Evolutionary conservation across 1,140 invertebrate genomes (phyloP).

Genomic region (Trinorchestia longiramus): DNA sequence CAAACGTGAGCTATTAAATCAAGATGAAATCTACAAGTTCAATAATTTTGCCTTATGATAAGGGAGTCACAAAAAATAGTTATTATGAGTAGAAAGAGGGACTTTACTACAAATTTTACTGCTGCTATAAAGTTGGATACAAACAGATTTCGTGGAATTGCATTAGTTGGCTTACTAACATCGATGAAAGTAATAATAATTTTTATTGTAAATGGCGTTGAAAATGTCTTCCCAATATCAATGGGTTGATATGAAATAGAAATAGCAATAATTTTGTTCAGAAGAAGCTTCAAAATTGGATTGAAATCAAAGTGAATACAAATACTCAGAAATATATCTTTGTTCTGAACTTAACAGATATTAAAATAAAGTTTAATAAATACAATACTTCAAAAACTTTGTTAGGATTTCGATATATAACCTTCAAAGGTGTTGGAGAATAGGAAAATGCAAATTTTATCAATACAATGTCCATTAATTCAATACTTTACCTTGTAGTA

Average conservation of each 20-base stretch:
- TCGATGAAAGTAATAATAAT: not conserved
- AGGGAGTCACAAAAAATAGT: too few species aligned
- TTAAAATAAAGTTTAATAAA: not conserved
- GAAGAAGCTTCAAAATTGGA: too few species aligned
- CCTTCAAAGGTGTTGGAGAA: not conserved
- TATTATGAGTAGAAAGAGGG: not conserved
- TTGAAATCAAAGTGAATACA: not conserved
- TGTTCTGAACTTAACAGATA: not conserved
- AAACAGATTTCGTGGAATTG: too few species aligned
- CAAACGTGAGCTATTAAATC: not conserved
- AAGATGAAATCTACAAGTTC: not conserved
- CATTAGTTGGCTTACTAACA: not conserved
- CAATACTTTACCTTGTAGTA: too few species aligned
- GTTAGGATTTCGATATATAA: not conserved
- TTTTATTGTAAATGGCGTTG: not conserved
- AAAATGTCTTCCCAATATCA: not conserved
- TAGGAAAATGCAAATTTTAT: not conserved
- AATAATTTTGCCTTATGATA: not conserved
- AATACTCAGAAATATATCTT: not conserved
- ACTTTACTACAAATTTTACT: not conserved
- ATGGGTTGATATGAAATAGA: not conserved
- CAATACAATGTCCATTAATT: not conserved
- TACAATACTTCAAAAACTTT: not conserved
- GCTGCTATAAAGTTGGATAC: not conserved
- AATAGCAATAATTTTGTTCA: too few species aligned